These are phyloP conservation scores for Vanessa cardui DNA, from an alignment of 2,888 invertebrate genomes.

Conservation along the genomic window DNA sequence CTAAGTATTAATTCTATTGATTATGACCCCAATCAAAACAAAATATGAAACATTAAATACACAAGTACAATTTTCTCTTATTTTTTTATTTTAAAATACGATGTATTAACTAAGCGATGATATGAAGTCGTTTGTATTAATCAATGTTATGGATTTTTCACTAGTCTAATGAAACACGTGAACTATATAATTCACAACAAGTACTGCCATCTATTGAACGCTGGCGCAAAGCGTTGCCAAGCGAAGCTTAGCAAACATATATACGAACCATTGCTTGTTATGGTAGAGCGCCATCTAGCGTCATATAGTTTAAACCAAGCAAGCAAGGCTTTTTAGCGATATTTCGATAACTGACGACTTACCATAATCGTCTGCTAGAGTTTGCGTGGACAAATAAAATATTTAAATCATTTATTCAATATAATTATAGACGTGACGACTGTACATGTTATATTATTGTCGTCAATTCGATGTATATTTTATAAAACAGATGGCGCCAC, in stretches of 20 bases:
- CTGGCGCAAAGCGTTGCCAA: conserved; percentile 43
- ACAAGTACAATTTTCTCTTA: background rate
- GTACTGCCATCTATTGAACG: conserved; percentile 55
- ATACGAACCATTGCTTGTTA: conserved; percentile 39
- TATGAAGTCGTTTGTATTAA: background rate
- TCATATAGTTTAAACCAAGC: conserved; percentile 55
- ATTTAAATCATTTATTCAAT: conserved; percentile 51
- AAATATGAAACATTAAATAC: no score
- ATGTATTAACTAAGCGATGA: conserved; percentile 1
- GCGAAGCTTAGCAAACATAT: conserved; percentile 44
- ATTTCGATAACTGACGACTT: conserved; percentile 67
- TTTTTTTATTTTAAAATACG: background rate
- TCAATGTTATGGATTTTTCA: conserved; percentile 1
- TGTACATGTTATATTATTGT: conserved; percentile 4
- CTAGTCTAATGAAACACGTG: conserved; percentile 3
- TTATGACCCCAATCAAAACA: no score
- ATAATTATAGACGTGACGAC: conserved; percentile 20
- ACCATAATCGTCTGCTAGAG: conserved; percentile 76
- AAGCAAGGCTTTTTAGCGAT: conserved; percentile 54
- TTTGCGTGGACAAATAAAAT: conserved; percentile 77
- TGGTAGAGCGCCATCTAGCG: conserved; percentile 65
- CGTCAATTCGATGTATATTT: conserved; percentile 16
- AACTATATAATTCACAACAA: conserved; percentile 19
- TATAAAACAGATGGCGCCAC: conserved; percentile 24
- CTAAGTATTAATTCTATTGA: no score